Evolutionary conservation across 1,140 invertebrate species (phyloP), one percentile per base, ranked within the genome.

Genomic region (Pseudomyrmex sp.): DNA sequence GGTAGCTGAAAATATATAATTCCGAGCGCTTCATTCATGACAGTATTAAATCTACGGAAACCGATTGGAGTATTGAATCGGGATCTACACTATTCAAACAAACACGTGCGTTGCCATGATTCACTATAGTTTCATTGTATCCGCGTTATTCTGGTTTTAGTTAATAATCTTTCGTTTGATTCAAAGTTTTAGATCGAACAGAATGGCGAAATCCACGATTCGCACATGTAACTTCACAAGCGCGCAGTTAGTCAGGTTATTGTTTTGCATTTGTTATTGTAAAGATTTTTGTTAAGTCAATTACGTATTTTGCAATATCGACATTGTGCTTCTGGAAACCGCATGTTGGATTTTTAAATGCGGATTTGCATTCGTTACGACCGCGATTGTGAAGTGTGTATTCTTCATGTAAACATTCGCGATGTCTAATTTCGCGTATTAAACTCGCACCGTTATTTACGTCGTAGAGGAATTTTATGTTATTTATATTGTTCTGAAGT

Each of bases 391-490:
- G 10, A 70, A 23, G 5, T 26, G 15, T 9, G 50, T 35, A 7
- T 18, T 59, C 15, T 48, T 13, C 44, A n/a, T n/a, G 18, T 35
- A 35, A 35, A 35, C 35, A 7, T 35, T 35, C 5, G 35, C 35
- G 4, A 35, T 35, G 62, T 79, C 26, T 79, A 1, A 79, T 58
- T 77, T 77, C 35, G 13, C 10, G 26, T 54, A 54, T 44, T 10
- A 54, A 23, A 46, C 13, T 5, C 35, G 13, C 12, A n/a, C 35
- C 13, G 20, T 58, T 75, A 13, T 58, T 79, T 59, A 59, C 44
- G 48, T 7, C 70, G 10, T n/a, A 48, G 15, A 7, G 5, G 7
- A 66, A 70, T 20, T 48, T 65, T 58, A 12, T 7, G 18, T 69
- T 79, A 70, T 65, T 46, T 10, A 35, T 52, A 10, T 52, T 62